phyloP scores from a whole-genome alignment of 2,888 invertebrate species.

The Stegana nigrithorax region DNA sequence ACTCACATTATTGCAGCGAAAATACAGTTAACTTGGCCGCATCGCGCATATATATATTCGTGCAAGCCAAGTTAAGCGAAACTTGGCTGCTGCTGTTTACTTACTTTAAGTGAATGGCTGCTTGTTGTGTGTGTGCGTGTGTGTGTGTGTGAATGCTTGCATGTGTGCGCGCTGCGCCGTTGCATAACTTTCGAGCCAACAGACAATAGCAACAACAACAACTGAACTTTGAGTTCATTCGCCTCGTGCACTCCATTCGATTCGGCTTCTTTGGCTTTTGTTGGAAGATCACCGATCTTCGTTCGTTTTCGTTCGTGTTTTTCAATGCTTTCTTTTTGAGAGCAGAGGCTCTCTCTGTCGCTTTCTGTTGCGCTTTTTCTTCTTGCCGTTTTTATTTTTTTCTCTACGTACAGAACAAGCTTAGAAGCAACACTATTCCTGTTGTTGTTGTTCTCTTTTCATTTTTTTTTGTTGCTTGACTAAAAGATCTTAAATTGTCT shows the following conservation, averaged over 20 bases:
- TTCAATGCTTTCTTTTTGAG: slow-evolving; percentile 13
- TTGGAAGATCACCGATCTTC: no score
- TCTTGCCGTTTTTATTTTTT: slow-evolving; percentile 24
- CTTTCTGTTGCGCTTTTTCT: slow-evolving; percentile 13
- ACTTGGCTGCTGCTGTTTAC: neutral
- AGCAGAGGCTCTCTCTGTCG: slow-evolving; percentile 25
- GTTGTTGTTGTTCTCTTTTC: slow-evolving; percentile 42
- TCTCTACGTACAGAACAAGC: no score
- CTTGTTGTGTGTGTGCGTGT: neutral
- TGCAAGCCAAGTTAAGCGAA: neutral
- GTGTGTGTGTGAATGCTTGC: slow-evolving; percentile 13
- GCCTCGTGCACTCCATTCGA: slow-evolving; percentile 66
- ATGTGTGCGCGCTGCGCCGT: slow-evolving; percentile 41
- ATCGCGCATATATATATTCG: neutral
- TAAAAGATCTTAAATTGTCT: slow-evolving; percentile 25
- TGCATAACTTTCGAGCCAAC: slow-evolving; percentile 65
- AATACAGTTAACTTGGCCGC: slow-evolving; percentile 56
- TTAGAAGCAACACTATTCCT: no score
- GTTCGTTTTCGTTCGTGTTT: neutral
- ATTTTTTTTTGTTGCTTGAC: slow-evolving; percentile 35
- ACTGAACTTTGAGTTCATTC: slow-evolving; percentile 56
- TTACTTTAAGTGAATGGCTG: no score
- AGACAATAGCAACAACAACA: slow-evolving; percentile 28
- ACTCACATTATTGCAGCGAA: slow-evolving; percentile 25
- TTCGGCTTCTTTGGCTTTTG: neutral